Evolutionary conservation across 2,113 vertebrate species (phyloP).

Genomic region (Cyprinus carpio): DNA sequence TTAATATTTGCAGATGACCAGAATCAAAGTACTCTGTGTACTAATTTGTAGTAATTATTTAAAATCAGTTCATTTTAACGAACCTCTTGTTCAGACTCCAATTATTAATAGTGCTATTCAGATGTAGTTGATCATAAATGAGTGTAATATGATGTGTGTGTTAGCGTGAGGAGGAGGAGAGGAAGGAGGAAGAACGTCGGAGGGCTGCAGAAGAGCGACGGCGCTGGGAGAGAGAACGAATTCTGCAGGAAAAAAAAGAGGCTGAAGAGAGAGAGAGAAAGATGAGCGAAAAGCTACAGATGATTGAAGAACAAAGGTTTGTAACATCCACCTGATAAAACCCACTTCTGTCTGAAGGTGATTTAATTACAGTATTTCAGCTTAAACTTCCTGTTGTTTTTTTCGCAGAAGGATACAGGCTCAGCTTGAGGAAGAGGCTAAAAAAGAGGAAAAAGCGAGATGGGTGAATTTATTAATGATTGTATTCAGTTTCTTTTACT

Average conservation of each 20-base stretch:
- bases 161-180: slow-evolving; percentile 80
- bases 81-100: neutral
- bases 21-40: neutral
- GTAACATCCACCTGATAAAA: neutral
- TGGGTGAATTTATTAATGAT: slow-evolving; percentile 69
- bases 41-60: neutral
- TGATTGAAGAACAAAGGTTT: slow-evolving; percentile 81
- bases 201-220: slow-evolving; percentile 74
- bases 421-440: slow-evolving; percentile 69
- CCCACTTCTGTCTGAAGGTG: neutral
- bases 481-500: neutral
- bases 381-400: slow-evolving; percentile 17
- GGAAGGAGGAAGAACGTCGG: slow-evolving; percentile 79
- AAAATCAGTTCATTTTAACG: neutral
- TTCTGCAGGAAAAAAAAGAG: slow-evolving; percentile 77
- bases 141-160: neutral
- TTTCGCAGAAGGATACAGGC: slow-evolving; percentile 72
- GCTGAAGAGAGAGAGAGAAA: slow-evolving; percentile 81
- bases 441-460: slow-evolving; percentile 69
- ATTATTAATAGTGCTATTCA: neutral
- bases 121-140: neutral
- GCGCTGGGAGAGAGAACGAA: slow-evolving; percentile 76
- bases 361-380: neutral
- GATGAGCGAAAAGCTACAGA: slow-evolving; percentile 77
- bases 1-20: neutral